These are phyloP conservation scores for Helicolenus hilgendorfi DNA, from an alignment of 2,797 vertebrate genomes.

Conservation along the genomic window DNA sequence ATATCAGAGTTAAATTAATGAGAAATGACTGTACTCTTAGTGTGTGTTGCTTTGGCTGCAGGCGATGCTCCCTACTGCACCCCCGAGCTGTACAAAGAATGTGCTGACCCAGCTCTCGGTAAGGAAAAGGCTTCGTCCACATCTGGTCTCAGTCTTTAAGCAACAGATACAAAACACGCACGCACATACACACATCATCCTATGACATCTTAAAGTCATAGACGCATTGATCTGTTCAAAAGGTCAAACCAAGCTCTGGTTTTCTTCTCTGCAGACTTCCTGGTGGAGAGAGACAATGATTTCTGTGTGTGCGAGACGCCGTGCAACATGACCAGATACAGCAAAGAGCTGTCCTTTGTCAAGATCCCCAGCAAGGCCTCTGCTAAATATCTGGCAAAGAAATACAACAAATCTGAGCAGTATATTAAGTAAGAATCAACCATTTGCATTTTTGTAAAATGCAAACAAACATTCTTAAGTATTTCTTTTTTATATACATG, in stretches of 20 bases:
- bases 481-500: no score
- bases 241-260: conserved; percentile 44
- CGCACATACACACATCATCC: neutral
- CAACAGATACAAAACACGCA: conserved; percentile 11
- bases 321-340: conserved; percentile 98
- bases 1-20: conserved; percentile 1
- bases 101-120: conserved; percentile 98
- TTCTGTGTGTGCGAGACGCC: conserved; percentile 98
- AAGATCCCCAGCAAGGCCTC: conserved; percentile 99
- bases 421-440: conserved; percentile 94
- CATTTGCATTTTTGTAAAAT: neutral
- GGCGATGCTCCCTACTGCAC: conserved; percentile 98
- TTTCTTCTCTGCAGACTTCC: conserved; percentile 92
- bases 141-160: conserved; percentile 25
- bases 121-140: conserved; percentile 70
- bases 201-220: neutral
- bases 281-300: conserved; percentile 97
- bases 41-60: conserved; percentile 77
- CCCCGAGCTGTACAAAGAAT: conserved; percentile 98
- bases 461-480: neutral
- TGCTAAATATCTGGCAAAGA: conserved; percentile 98
- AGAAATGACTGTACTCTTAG: neutral
- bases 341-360: conserved; percentile 98
- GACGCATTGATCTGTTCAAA: conserved; percentile 12
- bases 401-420: conserved; percentile 99